phyloP scores from a whole-genome alignment of 2,888 invertebrate species.

The Habroteleia sp. region DNA sequence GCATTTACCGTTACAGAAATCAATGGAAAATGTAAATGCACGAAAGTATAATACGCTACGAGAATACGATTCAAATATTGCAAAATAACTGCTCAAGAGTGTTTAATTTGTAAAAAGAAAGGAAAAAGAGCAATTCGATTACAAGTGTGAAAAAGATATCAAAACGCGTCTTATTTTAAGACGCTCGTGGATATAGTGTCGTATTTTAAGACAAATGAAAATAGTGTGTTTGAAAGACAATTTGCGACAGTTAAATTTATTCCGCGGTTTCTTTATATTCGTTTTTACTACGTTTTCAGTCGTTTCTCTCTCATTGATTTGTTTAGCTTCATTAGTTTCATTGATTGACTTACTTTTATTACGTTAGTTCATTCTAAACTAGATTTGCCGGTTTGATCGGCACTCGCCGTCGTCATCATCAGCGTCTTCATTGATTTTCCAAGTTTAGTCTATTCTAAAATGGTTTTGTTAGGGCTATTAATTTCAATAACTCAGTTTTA shows the following conservation, averaged over 20 bases:
- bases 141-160: no score
- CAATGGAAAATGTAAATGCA: no score
- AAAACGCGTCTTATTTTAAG: slow-evolving; percentile 8
- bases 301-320: slow-evolving; percentile 39
- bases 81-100: no score
- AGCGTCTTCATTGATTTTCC: slow-evolving; percentile 45
- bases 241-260: slow-evolving; percentile 2
- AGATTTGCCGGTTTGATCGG: slow-evolving; percentile 40
- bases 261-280: neutral
- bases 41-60: no score
- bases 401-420: slow-evolving; percentile 32
- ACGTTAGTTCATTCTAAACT: slow-evolving; percentile 54
- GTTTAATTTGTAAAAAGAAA: no score
- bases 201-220: no score
- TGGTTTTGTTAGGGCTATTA: slow-evolving; percentile 4
- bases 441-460: slow-evolving; percentile 22
- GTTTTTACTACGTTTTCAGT: slow-evolving; percentile 12
- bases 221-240: neutral
- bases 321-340: slow-evolving; percentile 36
- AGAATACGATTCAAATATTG: no score
- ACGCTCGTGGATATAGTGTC: neutral
- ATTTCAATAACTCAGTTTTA: slow-evolving; percentile 26
- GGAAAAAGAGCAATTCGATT: no score
- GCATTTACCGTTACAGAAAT: no score
- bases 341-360: slow-evolving; percentile 54